Conservation (phyloP, 2,113 vertebrate species). For the Oceanodroma tethys region DNA sequence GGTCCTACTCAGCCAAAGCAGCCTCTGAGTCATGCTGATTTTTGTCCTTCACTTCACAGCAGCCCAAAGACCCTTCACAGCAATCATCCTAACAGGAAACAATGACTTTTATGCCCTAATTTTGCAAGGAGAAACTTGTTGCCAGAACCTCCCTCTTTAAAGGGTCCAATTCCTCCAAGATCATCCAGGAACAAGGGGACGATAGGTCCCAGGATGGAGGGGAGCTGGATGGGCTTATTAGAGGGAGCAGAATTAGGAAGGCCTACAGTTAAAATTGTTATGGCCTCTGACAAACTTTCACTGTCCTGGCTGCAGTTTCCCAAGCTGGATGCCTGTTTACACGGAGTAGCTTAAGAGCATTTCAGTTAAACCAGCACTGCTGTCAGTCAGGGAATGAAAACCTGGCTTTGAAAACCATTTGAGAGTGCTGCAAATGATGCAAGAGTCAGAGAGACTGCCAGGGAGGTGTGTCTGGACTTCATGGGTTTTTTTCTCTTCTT, state of each 20-base stretch:
- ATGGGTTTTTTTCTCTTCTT: background rate
- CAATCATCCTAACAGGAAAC: background rate
- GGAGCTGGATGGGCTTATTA: background rate
- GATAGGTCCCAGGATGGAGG: background rate
- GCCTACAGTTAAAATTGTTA: background rate
- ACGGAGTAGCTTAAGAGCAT: background rate
- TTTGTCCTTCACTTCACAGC: background rate
- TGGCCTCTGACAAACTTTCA: background rate
- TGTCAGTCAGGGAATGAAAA: background rate
- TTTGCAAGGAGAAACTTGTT: background rate
- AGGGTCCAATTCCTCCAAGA: background rate
- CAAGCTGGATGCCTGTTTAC: background rate
- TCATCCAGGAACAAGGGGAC: background rate
- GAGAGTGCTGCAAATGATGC: background rate
- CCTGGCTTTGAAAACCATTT: background rate
- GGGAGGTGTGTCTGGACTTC: background rate
- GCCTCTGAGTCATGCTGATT: background rate
- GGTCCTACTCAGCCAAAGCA: background rate
- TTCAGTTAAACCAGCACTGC: background rate
- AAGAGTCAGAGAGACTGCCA: background rate
- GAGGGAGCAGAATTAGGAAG: background rate
- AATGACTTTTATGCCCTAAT: background rate
- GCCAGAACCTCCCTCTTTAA: background rate
- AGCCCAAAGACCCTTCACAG: background rate
- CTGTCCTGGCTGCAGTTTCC: background rate